These are phyloP conservation scores for Nemoura dubitans DNA, from an alignment of 2,888 invertebrate genomes.

Conservation along the genomic window DNA sequence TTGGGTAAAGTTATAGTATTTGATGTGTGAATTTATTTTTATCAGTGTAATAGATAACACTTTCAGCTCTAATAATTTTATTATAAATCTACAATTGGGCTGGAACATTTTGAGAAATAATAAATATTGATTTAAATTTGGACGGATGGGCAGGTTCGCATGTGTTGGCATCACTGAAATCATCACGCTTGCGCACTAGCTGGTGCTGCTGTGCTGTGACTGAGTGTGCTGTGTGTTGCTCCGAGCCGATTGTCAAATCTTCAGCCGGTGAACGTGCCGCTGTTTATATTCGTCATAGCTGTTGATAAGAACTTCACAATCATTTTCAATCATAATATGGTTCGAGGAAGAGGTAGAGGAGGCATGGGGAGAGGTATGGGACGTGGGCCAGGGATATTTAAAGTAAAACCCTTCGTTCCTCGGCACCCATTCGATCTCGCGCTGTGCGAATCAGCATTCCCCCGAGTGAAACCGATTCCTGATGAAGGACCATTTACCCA, in stretches of 20 bases:
- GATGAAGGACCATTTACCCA: conserved; percentile 88
- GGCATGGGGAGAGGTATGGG: conserved; percentile 76
- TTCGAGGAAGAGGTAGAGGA: conserved; percentile 67
- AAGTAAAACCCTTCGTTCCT: conserved; percentile 72
- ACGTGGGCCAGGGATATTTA: conserved; percentile 61
- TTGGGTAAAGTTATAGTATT: not conserved
- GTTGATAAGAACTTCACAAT: not conserved
- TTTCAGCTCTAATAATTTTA: not conserved
- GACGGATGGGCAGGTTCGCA: too few species aligned
- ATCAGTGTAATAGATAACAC: not conserved
- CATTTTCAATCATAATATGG: conserved; percentile 64
- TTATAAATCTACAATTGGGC: not conserved
- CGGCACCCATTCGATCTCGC: conserved; percentile 89
- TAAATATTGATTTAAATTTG: too few species aligned
- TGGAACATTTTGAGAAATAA: not conserved
- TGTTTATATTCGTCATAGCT: not conserved
- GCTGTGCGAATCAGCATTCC: conserved; percentile 89
- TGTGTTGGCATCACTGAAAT: not conserved
- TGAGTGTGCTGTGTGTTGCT: not conserved
- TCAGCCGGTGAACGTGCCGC: not conserved
- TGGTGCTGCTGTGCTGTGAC: not conserved
- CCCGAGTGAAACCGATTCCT: conserved; percentile 79
- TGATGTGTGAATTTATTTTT: not conserved
- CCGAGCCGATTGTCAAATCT: not conserved
- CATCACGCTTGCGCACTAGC: too few species aligned